These are phyloP conservation scores for Stenichneumon culpator DNA, from an alignment of 2,888 invertebrate genomes.

Conservation along the genomic window DNA sequence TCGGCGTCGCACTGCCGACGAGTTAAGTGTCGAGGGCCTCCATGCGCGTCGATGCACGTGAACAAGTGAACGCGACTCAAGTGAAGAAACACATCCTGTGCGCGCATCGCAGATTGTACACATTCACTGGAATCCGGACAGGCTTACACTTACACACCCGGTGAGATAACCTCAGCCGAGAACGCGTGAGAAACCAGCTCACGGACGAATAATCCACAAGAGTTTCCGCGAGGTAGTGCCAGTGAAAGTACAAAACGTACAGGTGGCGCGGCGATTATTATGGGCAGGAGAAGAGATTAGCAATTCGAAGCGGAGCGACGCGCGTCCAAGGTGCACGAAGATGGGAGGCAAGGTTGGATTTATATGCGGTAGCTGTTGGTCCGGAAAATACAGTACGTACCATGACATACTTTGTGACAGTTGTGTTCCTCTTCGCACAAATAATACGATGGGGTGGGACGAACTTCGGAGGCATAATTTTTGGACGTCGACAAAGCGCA, in stretches of 20 bases:
- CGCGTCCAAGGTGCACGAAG: constrained; percentile 44
- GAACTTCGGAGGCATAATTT: neutral
- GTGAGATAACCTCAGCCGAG: neutral
- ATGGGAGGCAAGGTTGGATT: constrained; percentile 85
- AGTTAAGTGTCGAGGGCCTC: constrained; percentile 13
- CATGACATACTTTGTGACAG: neutral
- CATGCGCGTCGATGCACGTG: constrained; percentile 20
- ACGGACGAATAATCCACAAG: neutral
- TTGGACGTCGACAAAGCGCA: neutral
- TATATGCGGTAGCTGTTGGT: constrained; percentile 85
- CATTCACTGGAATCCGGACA: neutral
- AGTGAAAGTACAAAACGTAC: neutral
- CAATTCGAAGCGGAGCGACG: constrained; percentile 8
- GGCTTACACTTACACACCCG: neutral
- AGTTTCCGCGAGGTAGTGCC: neutral
- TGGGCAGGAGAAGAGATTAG: constrained; percentile 15
- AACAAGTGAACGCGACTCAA: constrained; percentile 20
- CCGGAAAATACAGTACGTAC: constrained; percentile 83
- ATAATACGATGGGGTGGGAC: neutral
- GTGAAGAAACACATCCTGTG: constrained; percentile 9
- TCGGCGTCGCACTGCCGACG: constrained; percentile 37
- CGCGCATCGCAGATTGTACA: neutral
- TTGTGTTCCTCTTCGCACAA: neutral
- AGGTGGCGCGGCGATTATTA: constrained; percentile 26
- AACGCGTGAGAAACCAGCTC: neutral